These are phyloP conservation scores for Ophioninae sp. DNA, from an alignment of 2,888 invertebrate genomes.

Conservation along the genomic window DNA sequence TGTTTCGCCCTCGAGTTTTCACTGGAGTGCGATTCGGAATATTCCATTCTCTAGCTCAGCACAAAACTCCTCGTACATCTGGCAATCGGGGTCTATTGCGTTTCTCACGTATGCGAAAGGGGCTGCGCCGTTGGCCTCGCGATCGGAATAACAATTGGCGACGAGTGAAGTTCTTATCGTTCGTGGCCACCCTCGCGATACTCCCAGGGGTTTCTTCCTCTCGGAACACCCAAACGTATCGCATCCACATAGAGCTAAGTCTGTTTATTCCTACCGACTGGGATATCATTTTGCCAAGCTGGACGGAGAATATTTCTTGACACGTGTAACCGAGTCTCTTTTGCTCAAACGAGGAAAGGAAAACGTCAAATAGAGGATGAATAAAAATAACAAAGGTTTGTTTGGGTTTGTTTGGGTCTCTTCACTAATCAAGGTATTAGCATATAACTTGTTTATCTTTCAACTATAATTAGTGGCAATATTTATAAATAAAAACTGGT, in stretches of 20 bases:
- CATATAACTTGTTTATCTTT: too few relatives aligned
- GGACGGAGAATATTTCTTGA: not conserved
- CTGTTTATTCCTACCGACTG: not conserved
- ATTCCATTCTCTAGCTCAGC: slow-evolving; percentile 2
- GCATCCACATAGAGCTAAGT: not conserved
- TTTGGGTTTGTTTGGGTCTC: too few relatives aligned
- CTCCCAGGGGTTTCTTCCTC: slow-evolving; percentile 9
- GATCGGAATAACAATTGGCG: slow-evolving; percentile 53
- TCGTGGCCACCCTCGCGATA: slow-evolving; percentile 19
- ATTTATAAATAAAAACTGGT: too few relatives aligned
- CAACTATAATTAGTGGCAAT: too few relatives aligned
- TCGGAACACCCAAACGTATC: not conserved
- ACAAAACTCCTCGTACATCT: not conserved
- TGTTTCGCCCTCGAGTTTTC: not conserved
- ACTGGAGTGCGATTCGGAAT: not conserved
- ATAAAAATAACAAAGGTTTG: too few relatives aligned
- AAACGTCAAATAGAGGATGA: not conserved
- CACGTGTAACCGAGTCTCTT: not conserved
- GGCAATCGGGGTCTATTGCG: not conserved
- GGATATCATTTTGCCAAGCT: not conserved
- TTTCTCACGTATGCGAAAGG: slow-evolving; percentile 10
- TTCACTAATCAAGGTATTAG: too few relatives aligned
- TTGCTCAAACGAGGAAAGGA: not conserved
- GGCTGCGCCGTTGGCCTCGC: slow-evolving; percentile 20
- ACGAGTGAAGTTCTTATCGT: slow-evolving; percentile 44